Conservation (phyloP, 2,113 vertebrate genomes). For the Tonatia bakeri region DNA sequence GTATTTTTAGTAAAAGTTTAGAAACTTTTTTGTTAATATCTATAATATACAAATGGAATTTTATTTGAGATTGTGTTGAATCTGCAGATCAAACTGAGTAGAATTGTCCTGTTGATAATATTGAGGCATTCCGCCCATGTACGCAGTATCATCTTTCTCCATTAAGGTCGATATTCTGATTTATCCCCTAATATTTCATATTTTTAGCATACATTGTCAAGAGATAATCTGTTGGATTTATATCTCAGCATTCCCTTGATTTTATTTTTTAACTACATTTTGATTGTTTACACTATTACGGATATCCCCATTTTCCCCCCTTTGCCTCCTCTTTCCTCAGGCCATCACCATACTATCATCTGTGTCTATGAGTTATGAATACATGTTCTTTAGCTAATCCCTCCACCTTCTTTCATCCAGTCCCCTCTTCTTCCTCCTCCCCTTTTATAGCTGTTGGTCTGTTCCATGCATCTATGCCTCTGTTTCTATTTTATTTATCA, state of each 20-base stretch:
- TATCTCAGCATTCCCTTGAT: background rate
- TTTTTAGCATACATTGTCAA: background rate
- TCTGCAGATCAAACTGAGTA: background rate
- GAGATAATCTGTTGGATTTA: background rate
- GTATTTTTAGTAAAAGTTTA: background rate
- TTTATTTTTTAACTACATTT: background rate
- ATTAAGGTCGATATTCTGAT: background rate
- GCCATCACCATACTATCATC: no score
- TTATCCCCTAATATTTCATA: background rate
- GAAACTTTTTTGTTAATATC: background rate
- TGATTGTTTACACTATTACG: no score
- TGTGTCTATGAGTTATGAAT: no score
- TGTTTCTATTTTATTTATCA: no score
- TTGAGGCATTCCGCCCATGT: background rate
- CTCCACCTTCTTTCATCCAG: no score
- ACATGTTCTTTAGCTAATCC: no score
- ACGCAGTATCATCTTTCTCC: background rate
- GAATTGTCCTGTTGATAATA: background rate
- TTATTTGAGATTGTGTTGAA: background rate
- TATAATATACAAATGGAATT: background rate
- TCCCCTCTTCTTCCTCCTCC: background rate
- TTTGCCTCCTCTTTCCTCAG: no score
- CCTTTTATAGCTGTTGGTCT: no score
- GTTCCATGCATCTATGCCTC: no score
- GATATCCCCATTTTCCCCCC: no score